Conservation (phyloP, 2,888 invertebrate species). For the Eupithecia pulchellata region DNA sequence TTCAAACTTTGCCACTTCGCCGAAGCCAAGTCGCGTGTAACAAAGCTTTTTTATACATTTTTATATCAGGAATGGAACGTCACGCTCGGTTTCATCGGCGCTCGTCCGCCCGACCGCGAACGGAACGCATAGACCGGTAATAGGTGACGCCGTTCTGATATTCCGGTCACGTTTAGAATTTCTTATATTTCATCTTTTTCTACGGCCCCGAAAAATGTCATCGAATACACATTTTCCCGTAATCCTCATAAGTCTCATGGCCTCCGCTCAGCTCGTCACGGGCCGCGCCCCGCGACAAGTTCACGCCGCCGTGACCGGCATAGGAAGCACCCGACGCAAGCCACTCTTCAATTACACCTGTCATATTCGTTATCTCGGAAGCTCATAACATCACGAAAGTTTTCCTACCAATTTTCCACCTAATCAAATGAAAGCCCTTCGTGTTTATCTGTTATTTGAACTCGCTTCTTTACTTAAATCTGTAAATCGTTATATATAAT, state of each 20-base stretch:
- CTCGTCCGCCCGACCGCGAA: conserved; percentile 80
- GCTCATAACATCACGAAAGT: conserved; percentile 48
- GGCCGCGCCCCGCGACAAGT: conserved; percentile 61
- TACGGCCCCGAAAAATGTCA: conserved; percentile 84
- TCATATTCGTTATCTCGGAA: conserved; percentile 59
- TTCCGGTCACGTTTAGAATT: conserved; percentile 84
- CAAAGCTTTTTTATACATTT: conserved; percentile 85
- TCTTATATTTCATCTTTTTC: conserved; percentile 85
- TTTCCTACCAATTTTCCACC: conserved; percentile 47
- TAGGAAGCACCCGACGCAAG: conserved; percentile 64
- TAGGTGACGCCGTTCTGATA: conserved; percentile 79
- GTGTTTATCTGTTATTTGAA: conserved; percentile 35
- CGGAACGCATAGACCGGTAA: conserved; percentile 81
- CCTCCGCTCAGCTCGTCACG: conserved; percentile 62
- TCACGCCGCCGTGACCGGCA: conserved; percentile 76
- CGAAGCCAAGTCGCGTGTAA: conserved; percentile 82
- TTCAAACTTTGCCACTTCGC: conserved; percentile 84
- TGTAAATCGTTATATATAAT: conserved; percentile 29
- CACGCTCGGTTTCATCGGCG: conserved; percentile 81
- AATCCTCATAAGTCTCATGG: conserved; percentile 84
- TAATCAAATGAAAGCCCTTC: conserved; percentile 45
- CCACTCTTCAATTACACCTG: conserved; percentile 65
- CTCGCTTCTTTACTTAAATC: neutral
- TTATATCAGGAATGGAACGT: conserved; percentile 83
- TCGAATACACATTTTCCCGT: conserved; percentile 85